Conservation (phyloP, 2,888 invertebrate genomes). For the Pollenia amentaria region DNA sequence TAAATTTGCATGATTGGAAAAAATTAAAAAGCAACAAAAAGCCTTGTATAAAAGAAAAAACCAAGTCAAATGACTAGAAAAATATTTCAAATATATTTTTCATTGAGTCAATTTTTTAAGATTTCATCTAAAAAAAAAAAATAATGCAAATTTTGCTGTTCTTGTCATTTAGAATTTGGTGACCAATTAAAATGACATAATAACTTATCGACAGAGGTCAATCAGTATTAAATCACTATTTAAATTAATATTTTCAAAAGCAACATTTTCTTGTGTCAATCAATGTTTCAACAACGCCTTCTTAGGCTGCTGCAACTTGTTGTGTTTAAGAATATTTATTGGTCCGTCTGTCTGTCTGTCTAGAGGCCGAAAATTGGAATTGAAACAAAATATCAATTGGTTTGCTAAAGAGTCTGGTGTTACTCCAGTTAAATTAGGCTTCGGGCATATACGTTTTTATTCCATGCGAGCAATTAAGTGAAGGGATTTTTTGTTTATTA, state of each 20-base stretch:
- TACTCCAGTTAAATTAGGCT: constrained; percentile 46
- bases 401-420: constrained; percentile 16
- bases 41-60: not conserved
- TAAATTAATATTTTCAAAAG: constrained; percentile 59
- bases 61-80: not conserved
- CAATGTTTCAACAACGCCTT: constrained; percentile 35
- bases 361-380: constrained; percentile 26
- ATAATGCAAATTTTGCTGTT: constrained; percentile 37
- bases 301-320: constrained; percentile 2
- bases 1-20: constrained; percentile 18
- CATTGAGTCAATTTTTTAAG: constrained; percentile 36
- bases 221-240: constrained; percentile 63
- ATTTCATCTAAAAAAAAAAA: constrained; percentile 34
- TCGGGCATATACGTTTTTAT: constrained; percentile 35
- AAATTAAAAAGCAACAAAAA: not conserved
- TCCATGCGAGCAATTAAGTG: constrained; percentile 69
- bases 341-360: not conserved
- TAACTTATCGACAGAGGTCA: constrained; percentile 40
- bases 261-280: constrained; percentile 50
- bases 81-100: not conserved
- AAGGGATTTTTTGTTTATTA: constrained; percentile 56
- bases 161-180: constrained; percentile 13
- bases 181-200: constrained; percentile 65
- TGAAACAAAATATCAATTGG: not conserved
- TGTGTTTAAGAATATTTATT: not conserved